Conservation (phyloP, 2,888 invertebrate genomes). For the Lacanobia wlatinum region DNA sequence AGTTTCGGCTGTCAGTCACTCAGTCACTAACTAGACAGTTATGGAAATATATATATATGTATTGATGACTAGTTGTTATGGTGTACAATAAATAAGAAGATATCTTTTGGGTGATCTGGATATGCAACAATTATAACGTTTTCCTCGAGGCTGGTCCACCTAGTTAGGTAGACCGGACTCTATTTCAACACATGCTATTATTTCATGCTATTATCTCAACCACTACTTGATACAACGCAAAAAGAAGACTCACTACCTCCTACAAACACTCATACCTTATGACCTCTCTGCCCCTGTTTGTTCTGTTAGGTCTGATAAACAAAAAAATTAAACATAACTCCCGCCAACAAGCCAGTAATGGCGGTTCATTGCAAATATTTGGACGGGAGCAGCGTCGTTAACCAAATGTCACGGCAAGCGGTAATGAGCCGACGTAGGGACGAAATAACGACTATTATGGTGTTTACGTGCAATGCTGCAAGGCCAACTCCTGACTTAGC, state of each 20-base stretch:
- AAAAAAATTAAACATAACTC: slow-evolving; percentile 43
- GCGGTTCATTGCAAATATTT: slow-evolving; percentile 63
- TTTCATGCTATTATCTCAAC: too few relatives aligned
- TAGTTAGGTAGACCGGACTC: too few relatives aligned
- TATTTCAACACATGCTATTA: too few relatives aligned
- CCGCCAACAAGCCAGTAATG: slow-evolving; percentile 41
- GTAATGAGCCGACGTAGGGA: slow-evolving; percentile 58
- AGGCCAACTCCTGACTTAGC: slow-evolving; percentile 41
- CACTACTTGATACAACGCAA: background rate
- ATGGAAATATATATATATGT: too few relatives aligned
- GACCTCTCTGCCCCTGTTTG: background rate
- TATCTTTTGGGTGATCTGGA: too few relatives aligned
- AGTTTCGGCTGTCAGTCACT: too few relatives aligned
- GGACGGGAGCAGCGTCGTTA: slow-evolving; percentile 55
- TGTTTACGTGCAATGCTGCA: slow-evolving; percentile 52
- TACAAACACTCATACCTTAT: background rate
- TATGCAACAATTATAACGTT: too few relatives aligned
- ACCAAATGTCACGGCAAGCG: slow-evolving; percentile 58
- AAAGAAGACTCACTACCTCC: background rate
- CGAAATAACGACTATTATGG: slow-evolving; percentile 59
- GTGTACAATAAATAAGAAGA: too few relatives aligned
- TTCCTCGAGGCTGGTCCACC: too few relatives aligned
- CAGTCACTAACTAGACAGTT: too few relatives aligned
- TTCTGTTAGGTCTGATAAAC: slow-evolving; percentile 31
- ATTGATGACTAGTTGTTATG: too few relatives aligned